Conservation (phyloP, 2,113 vertebrate genomes). For the Entomyzon cyanotis region DNA sequence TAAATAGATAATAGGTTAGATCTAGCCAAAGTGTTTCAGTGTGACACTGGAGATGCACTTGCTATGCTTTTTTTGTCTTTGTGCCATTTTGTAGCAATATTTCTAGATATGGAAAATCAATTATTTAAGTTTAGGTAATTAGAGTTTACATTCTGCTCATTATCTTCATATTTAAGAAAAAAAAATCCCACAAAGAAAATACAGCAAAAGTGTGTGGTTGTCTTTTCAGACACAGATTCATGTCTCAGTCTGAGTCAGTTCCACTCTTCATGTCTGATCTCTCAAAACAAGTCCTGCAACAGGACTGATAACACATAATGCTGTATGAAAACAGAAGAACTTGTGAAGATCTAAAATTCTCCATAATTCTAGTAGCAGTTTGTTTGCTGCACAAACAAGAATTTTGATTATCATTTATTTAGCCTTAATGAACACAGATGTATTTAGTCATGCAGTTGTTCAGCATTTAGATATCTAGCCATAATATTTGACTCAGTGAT, state of each 20-base stretch:
- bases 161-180: neutral
- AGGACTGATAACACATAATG: neutral
- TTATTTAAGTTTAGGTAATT: neutral
- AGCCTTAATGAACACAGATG: slow-evolving; percentile 8
- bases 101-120: neutral
- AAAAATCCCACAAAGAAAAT: neutral
- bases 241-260: neutral
- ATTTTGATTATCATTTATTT: slow-evolving; percentile 14
- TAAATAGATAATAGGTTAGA: slow-evolving; percentile 9
- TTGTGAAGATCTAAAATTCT: neutral
- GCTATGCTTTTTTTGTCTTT: neutral
- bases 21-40: neutral
- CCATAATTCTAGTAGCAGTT: neutral
- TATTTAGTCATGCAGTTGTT: slow-evolving; percentile 17
- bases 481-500: slow-evolving; percentile 12
- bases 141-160: neutral
- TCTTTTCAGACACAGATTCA: neutral
- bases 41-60: neutral
- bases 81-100: neutral
- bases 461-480: slow-evolving; percentile 1
- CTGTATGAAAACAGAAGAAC: neutral
- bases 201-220: neutral
- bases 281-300: neutral
- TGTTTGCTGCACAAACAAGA: neutral
- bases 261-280: neutral